Conservation (phyloP, 2,113 vertebrate genomes). For the Brachirus orientalis region DNA sequence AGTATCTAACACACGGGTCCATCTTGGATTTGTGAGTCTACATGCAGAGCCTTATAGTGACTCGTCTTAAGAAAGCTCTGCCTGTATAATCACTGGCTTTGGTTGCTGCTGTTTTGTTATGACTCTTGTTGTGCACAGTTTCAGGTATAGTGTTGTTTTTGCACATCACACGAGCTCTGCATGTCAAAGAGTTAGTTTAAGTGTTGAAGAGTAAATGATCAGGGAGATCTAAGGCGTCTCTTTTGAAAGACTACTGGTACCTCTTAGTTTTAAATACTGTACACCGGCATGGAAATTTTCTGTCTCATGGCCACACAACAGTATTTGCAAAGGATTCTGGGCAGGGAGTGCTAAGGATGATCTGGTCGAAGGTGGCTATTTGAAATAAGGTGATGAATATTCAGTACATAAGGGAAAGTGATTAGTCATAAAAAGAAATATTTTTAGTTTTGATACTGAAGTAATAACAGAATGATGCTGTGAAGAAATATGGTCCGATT, state of each 20-base stretch:
- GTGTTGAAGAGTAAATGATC: conserved; percentile 39
- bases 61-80: conserved; percentile 14
- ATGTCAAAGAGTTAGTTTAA: conserved; percentile 31
- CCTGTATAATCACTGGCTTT: conserved; percentile 44
- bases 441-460: not conserved
- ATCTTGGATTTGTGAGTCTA: conserved; percentile 32
- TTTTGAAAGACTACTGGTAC: conserved; percentile 27
- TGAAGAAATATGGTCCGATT: conserved; percentile 1
- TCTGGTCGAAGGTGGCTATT: conserved; percentile 15
- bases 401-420: not conserved
- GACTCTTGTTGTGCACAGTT: conserved; percentile 55
- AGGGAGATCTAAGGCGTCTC: conserved; percentile 47
- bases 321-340: conserved; percentile 27
- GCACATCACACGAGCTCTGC: conserved; percentile 44
- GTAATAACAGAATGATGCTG: not conserved
- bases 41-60: conserved; percentile 18
- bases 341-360: conserved; percentile 18
- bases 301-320: conserved; percentile 12
- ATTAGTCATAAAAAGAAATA: not conserved
- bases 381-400: conserved; percentile 7
- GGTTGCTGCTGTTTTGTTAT: conserved; percentile 49
- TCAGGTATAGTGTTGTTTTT: conserved; percentile 44
- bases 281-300: conserved; percentile 44
- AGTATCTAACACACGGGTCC: conserved; percentile 16
- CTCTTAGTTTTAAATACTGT: conserved; percentile 55